Conservation (phyloP, 2,113 vertebrate species). For the Noctilio leporinus region DNA sequence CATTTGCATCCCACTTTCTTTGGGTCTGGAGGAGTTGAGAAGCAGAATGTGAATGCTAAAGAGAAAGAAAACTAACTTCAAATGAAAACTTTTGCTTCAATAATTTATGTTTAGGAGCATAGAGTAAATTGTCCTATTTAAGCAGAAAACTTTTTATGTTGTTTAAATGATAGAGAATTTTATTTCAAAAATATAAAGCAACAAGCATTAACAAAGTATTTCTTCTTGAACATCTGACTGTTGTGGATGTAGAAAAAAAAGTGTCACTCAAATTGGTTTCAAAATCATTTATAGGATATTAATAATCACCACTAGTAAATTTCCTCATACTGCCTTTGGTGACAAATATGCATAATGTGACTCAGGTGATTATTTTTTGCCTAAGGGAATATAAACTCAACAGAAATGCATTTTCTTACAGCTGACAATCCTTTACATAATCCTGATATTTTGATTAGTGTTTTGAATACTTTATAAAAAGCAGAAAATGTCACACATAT, state of each 20-base stretch:
- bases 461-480: constrained; percentile 3
- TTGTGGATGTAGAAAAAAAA: background rate
- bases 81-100: background rate
- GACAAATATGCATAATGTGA: background rate
- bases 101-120: background rate
- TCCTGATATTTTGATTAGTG: constrained; percentile 34
- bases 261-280: background rate
- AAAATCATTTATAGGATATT: background rate
- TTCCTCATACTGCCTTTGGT: background rate
- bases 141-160: background rate
- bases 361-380: background rate
- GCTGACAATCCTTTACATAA: constrained; percentile 11
- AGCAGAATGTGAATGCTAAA: background rate
- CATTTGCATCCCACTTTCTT: background rate
- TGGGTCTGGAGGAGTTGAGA: background rate
- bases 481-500: constrained; percentile 44
- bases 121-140: background rate
- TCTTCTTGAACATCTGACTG: background rate
- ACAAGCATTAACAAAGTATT: background rate
- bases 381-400: background rate
- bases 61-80: background rate
- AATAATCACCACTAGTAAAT: background rate
- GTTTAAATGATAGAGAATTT: background rate
- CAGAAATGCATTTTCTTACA: constrained; percentile 15
- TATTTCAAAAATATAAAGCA: background rate